A percentile compares a stretch with the other conserved stretches of the same genome.
phyloP scores from a whole-genome alignment of 1,140 invertebrate species.

The Stegodyphus mimosarum region DNA sequence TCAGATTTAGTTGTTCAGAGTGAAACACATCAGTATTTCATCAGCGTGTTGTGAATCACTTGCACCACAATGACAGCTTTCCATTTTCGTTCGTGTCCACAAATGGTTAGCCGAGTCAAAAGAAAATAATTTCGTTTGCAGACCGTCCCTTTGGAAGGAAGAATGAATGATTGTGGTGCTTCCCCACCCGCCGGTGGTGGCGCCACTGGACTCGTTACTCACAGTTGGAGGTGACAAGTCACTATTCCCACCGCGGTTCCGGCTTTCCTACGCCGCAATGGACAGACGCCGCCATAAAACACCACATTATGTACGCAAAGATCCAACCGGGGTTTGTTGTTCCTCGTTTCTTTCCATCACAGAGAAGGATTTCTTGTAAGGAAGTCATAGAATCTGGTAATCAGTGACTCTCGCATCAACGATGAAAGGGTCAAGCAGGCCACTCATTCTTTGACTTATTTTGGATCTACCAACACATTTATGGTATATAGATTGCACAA shows the following conservation, averaged over 20 bases:
- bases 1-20: no score
- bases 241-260: slow-evolving; percentile 20
- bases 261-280: neutral
- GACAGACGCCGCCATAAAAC: slow-evolving; percentile 37
- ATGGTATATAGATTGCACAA: no score
- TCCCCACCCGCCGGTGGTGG: slow-evolving; percentile 51
- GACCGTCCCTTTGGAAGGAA: neutral
- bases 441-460: no score
- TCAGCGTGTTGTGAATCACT: no score
- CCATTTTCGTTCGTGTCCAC: no score
- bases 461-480: no score
- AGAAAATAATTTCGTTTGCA: neutral
- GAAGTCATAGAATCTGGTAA: no score
- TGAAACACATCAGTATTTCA: no score
- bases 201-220: slow-evolving; percentile 59
- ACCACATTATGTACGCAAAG: slow-evolving; percentile 32
- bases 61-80: no score
- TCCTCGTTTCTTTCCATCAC: neutral
- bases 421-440: no score
- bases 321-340: neutral
- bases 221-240: slow-evolving; percentile 54
- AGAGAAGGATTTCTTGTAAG: no score
- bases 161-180: slow-evolving; percentile 36
- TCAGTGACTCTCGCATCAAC: no score
- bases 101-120: neutral